Base-by-base conservation (phyloP, 2,113 vertebrate species). In the Triplophysa dalaica region DNA sequence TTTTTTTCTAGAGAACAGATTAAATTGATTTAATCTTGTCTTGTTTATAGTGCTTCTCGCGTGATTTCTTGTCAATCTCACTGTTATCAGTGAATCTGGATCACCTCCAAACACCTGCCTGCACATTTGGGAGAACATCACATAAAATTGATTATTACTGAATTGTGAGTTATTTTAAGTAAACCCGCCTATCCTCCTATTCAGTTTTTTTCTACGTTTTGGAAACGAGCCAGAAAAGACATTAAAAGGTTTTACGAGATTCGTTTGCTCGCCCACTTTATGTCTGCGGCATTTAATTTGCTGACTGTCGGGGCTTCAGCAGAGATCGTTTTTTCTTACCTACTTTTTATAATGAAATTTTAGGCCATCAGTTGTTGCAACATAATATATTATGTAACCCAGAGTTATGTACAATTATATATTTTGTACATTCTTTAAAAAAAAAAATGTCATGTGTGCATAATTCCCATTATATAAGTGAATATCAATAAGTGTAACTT, bases 251-350 rank as follows among this genome's bases (percentile, higher is more conserved):
- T 61, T 19, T 8, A 68, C 24, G 21, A 24, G 60, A 73, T 73
- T 73, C 16, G 54, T 24, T 9, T 61, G 33, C 29, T 73, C 70
- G n/a, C 70, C 70, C 70, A 73, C 70, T 73, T 64, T 54, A 66
- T 67, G 75, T 65, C 45, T 65, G 62, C 64, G 1, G 26, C 41
- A 50, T 54, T 77, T 64, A 1, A 77, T 77, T 77, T 56, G 29
- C n/a, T 66, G 43, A 38, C 11, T 10, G 29, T 60, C n/a, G 7
- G 29, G 60, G 70, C 22, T 73, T 41, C 7, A 41, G 19, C 33
- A 16, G 13, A 22, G 2, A 60, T 16, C 13, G 38, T 19, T 41
- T 54, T 68, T 70, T 54, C 24, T 70, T 70, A 29, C 65, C 33
- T 72, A 4, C 29, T 41, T 41, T 73, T 21, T 10, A 58, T 58